Conservation (phyloP, 2,888 invertebrate species). For the Tethea ocularis region DNA sequence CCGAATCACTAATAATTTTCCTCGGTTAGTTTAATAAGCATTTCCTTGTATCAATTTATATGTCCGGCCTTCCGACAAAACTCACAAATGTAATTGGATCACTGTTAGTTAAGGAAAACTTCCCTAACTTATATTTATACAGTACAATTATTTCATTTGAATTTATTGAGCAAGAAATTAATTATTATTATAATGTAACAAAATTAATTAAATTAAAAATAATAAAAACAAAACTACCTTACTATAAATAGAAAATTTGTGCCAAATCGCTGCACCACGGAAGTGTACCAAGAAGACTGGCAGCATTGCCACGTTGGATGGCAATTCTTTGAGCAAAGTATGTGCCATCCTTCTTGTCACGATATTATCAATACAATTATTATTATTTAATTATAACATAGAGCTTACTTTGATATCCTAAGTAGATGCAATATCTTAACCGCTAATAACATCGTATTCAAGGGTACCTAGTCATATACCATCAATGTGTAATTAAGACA, state of each 20-base stretch:
- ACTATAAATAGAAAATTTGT: no score
- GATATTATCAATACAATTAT: no score
- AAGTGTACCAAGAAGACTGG: no score
- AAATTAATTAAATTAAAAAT: no score
- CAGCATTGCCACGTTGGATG: no score
- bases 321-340: no score
- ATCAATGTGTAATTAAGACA: background rate
- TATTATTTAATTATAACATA: no score
- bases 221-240: no score
- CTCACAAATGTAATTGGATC: conserved; percentile 8
- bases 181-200: no score
- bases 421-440: background rate
- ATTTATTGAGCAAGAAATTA: no score
- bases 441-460: background rate
- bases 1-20: background rate
- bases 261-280: no score
- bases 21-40: conserved; percentile 7
- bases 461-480: background rate
- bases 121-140: conserved; percentile 7
- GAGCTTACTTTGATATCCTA: background rate
- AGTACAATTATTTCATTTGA: background rate
- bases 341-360: no score
- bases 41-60: background rate
- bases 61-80: conserved; percentile 3
- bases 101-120: background rate